Percentiles rank a stretch among this genome's conserved stretches.
Evolutionary conservation across 2,888 invertebrate species (phyloP).

Genomic region (Torymus texanus): DNA sequence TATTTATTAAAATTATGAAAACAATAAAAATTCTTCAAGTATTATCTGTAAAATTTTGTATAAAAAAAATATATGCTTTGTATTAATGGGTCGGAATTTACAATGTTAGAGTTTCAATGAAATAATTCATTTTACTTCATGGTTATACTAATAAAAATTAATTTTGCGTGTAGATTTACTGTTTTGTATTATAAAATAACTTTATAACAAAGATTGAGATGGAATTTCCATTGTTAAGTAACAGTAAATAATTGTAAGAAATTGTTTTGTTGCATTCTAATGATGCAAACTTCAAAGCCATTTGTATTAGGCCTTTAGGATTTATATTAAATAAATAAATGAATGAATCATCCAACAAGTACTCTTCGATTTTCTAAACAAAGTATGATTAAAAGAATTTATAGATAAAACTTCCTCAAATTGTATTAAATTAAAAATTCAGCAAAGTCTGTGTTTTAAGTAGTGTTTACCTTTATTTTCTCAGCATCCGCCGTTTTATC

Average conservation of each 20-base stretch:
- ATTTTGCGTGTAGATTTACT: too few species aligned
- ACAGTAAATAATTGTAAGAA: background rate
- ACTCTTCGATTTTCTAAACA: too few species aligned
- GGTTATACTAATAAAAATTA: too few species aligned
- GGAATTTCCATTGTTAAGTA: too few species aligned
- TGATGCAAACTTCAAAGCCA: background rate
- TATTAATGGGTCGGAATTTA: too few species aligned
- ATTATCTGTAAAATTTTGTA: background rate
- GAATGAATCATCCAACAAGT: too few species aligned
- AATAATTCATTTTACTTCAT: too few species aligned
- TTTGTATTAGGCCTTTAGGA: too few species aligned
- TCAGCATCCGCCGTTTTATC: constrained; percentile 81
- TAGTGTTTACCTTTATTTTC: constrained; percentile 59
- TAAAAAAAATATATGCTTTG: background rate
- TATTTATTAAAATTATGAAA: background rate
- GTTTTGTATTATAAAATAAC: too few species aligned
- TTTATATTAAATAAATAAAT: too few species aligned
- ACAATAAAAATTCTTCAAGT: background rate
- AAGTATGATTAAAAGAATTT: background rate
- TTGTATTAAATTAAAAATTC: constrained; percentile 4
- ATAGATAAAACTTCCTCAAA: constrained; percentile 15
- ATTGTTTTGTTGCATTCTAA: background rate
- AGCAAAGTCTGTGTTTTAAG: constrained; percentile 32
- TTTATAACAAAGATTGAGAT: too few species aligned
- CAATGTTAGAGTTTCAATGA: too few species aligned